phyloP scores from a whole-genome alignment of 2,113 vertebrate species.

The Pitta sordida region DNA sequence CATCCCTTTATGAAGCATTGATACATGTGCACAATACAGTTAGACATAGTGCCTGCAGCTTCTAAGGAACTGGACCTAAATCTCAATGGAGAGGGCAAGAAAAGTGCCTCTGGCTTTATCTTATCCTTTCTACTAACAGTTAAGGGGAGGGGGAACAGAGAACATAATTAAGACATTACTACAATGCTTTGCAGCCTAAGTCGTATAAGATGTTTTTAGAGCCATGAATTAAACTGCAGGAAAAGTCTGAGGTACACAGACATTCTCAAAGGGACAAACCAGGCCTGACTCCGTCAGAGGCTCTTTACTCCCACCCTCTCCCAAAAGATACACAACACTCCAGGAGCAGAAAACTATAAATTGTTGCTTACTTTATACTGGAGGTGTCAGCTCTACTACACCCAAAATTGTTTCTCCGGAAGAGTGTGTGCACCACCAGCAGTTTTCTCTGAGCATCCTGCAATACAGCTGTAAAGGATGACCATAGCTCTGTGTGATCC shows the following conservation, averaged over 20 bases:
- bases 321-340: background rate
- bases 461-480: fast-evolving
- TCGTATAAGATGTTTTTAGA: background rate
- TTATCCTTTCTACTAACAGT: background rate
- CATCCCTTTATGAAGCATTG: background rate
- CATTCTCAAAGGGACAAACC: background rate
- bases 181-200: background rate
- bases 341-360: fast-evolving
- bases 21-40: fast-evolving
- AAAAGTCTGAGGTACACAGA: background rate
- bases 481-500: background rate
- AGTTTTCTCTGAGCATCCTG: background rate
- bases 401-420: background rate
- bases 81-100: background rate
- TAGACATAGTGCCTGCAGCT: background rate
- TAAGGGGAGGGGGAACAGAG: fast-evolving
- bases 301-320: background rate
- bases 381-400: background rate
- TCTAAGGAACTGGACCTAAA: background rate
- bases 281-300: background rate
- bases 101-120: background rate
- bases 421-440: background rate
- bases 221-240: background rate
- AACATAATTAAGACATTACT: background rate
- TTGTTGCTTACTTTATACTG: background rate